Conservation (phyloP, 2,113 vertebrate species). For the Zosterops pallidus region DNA sequence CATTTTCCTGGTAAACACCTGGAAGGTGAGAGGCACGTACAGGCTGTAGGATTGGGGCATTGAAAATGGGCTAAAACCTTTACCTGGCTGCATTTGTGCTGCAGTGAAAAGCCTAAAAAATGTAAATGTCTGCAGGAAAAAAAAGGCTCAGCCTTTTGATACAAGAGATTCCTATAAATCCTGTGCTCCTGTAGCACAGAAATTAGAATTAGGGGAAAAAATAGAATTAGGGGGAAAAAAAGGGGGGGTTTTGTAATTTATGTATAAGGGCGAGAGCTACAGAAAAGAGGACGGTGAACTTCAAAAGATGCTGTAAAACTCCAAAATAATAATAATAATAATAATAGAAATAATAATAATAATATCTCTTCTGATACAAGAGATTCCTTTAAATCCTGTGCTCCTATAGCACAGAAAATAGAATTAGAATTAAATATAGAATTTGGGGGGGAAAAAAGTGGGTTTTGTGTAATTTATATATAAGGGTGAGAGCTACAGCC, state of each 20-base stretch:
- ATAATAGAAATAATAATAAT: too few relatives aligned
- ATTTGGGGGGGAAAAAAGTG: too few relatives aligned
- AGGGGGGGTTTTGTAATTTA: not conserved
- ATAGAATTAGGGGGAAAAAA: accelerated
- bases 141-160: not conserved
- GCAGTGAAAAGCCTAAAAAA: not conserved
- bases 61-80: not conserved
- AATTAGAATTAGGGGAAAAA: not conserved
- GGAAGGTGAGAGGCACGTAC: not conserved
- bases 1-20: not conserved
- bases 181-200: not conserved
- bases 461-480: too few relatives aligned
- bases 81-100: not conserved
- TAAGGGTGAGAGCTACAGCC: too few relatives aligned
- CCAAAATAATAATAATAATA: not conserved
- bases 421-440: too few relatives aligned
- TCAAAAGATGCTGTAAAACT: not conserved
- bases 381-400: too few relatives aligned
- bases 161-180: not conserved
- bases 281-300: not conserved
- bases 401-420: too few relatives aligned
- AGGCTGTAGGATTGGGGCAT: not conserved
- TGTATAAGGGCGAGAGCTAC: not conserved
- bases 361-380: too few relatives aligned
- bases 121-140: not conserved